These are phyloP conservation scores for Dicyrtoma fusca DNA, from an alignment of 2,888 invertebrate species.

Conservation along the genomic window DNA sequence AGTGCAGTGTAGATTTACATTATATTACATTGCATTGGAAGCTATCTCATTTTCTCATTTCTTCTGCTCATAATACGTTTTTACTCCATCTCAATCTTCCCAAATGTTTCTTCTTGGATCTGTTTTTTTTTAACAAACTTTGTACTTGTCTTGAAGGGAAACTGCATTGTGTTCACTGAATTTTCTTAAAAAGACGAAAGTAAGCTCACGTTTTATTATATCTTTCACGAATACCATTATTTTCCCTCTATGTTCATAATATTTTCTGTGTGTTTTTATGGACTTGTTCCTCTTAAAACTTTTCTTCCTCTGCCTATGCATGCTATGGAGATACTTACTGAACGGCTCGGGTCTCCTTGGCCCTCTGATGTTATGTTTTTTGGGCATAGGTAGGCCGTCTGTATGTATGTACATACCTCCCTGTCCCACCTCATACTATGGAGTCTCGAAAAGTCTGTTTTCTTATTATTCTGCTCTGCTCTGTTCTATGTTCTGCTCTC, in stretches of 20 bases:
- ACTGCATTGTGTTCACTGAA: constrained; percentile 17
- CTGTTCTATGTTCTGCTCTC: background rate
- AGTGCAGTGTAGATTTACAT: background rate
- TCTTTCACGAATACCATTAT: constrained; percentile 22
- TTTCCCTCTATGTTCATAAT: constrained; percentile 16
- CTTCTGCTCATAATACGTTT: background rate
- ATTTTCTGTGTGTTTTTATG: constrained; percentile 13
- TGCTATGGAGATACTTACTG: too few species aligned
- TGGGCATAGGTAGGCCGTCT: background rate
- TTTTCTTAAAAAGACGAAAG: constrained; percentile 3
- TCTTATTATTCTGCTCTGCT: background rate
- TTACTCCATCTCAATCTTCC: background rate
- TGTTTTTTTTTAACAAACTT: background rate
- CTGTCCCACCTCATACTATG: too few species aligned
- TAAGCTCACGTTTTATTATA: constrained; percentile 25
- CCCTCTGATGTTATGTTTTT: background rate
- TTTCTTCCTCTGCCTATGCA: background rate
- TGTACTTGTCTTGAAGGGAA: constrained; percentile 10
- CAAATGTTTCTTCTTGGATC: background rate
- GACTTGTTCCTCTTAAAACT: too few species aligned
- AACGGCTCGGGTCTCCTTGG: background rate
- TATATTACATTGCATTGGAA: too few species aligned
- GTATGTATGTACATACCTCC: too few species aligned
- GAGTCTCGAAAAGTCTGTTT: background rate
- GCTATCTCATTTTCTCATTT: constrained; percentile 6